Base-by-base conservation (phyloP, 2,113 vertebrate species). In the Rhombomys opimus region DNA sequence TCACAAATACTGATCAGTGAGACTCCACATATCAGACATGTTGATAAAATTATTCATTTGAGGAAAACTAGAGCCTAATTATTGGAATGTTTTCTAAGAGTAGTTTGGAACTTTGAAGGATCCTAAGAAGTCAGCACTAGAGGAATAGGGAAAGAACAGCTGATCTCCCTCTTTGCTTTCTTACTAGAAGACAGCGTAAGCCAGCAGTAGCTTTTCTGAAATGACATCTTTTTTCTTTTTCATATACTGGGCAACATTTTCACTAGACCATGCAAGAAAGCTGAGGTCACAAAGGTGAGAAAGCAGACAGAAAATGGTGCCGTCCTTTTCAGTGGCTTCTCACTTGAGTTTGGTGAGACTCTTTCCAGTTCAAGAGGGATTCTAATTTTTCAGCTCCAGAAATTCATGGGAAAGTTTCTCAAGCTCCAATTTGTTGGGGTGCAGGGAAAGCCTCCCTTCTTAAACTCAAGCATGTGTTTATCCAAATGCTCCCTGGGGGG, bases 381-480 rank as follows among this genome's bases (percentile, higher is more conserved):
- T 65, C 90, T 86, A 86, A 86, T 95, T 85, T 94, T 96, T 85
- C 76, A 95, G 88, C 90, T 91, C 72, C 20, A 1, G 82, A 96
- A 96, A 87, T 38, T 91, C 96, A 67, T 50, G 76, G 78, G 92
- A 91, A 96, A 92, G 18, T 95, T 94, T 95, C 90, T 95, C 57
- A 65, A 88, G 87, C 63, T 35, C 57, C n/a, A 89, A 38, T 91
- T 93, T 95, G 86, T 93, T 97, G 17, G 73, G 77, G 90, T 73
- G 52, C 32, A 94, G 70, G 78, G 89, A 94, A 96, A 65, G 59
- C 75, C 63, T 96, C 27, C 73, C 94, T 87, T 80, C 91, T 77
- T 88, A 78, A 30, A 94, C 77, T 97, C 90, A 92, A 97, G 93
- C 92, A 35, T n/a, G 95, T 96, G 97, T 97, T 98, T 97, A 97